These are phyloP conservation scores for Amphimallon solstitiale DNA, from an alignment of 2,888 invertebrate genomes.

Conservation along the genomic window DNA sequence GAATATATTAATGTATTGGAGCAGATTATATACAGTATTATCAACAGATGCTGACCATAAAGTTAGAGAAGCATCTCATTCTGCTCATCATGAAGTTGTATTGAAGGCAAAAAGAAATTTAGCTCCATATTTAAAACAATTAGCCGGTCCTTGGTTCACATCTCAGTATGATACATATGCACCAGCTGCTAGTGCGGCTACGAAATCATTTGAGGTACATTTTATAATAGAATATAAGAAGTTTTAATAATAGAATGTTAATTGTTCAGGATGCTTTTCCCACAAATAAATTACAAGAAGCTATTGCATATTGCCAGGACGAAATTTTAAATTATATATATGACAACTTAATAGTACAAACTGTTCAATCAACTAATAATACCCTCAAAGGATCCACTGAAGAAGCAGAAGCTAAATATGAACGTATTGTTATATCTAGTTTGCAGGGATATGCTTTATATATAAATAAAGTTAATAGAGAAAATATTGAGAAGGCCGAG, in stretches of 20 bases:
- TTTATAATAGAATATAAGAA: slow-evolving; percentile 23
- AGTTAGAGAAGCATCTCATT: slow-evolving; percentile 82
- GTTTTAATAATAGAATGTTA: slow-evolving; percentile 8
- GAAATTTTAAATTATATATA: slow-evolving; percentile 81
- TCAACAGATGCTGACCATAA: slow-evolving; percentile 83
- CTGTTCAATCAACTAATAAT: slow-evolving; percentile 66
- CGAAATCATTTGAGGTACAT: slow-evolving; percentile 70
- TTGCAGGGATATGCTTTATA: slow-evolving; percentile 74
- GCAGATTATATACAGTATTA: slow-evolving; percentile 79
- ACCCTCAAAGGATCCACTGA: slow-evolving; percentile 69
- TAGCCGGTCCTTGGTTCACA: slow-evolving; percentile 87
- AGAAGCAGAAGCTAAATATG: slow-evolving; percentile 76
- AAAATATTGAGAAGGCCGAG: slow-evolving; percentile 66
- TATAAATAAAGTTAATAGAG: slow-evolving; percentile 66
- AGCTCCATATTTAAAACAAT: slow-evolving; percentile 80
- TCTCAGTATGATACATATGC: slow-evolving; percentile 88
- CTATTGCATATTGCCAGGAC: slow-evolving; percentile 81
- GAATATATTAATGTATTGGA: slow-evolving; percentile 83
- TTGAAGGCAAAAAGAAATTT: slow-evolving; percentile 76
- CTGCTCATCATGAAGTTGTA: slow-evolving; percentile 77
- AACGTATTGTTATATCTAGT: slow-evolving; percentile 72
- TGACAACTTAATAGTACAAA: slow-evolving; percentile 74
- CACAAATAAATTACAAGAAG: slow-evolving; percentile 79
- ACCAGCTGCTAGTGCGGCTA: slow-evolving; percentile 81
- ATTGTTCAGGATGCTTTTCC: slow-evolving; percentile 78